Evolutionary conservation across 2,797 vertebrate species (phyloP).

Genomic region (Petrocephalus schoutedeni): DNA sequence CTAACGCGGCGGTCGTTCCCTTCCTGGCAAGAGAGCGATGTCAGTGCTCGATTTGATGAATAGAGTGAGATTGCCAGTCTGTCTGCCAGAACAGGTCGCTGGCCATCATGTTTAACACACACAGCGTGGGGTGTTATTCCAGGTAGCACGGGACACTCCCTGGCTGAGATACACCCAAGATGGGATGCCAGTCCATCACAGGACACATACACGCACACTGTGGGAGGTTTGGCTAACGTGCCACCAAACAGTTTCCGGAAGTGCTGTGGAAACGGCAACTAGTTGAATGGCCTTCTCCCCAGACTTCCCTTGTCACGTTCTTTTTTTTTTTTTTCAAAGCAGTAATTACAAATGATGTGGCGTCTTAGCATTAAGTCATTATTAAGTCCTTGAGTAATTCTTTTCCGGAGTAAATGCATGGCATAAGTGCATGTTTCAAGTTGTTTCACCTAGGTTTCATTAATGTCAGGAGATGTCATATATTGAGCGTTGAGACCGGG

Average conservation of each 20-base stretch:
- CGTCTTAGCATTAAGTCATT: conserved; percentile 61
- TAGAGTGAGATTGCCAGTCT: conserved; percentile 34
- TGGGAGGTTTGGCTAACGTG: background rate
- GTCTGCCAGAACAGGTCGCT: conserved; percentile 30
- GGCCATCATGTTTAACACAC: background rate
- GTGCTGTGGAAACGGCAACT: background rate
- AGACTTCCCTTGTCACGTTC: background rate
- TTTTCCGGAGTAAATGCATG: conserved; percentile 52
- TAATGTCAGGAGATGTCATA: conserved; percentile 44
- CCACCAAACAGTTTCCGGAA: background rate
- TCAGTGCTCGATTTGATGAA: conserved; percentile 36
- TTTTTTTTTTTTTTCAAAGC: no score
- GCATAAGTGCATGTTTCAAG: conserved; percentile 58
- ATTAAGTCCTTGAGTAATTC: conserved; percentile 52
- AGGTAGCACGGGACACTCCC: background rate
- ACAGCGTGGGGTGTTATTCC: background rate
- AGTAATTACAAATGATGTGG: conserved; percentile 62
- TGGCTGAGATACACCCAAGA: background rate
- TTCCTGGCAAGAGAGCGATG: conserved; percentile 16
- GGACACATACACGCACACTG: background rate
- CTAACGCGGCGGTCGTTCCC: background rate
- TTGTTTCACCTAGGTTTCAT: conserved; percentile 59
- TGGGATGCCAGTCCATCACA: background rate
- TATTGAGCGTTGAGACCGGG: background rate
- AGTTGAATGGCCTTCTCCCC: background rate